These are phyloP conservation scores for Pollimyrus isidori DNA, from an alignment of 2,113 vertebrate species.

Conservation along the genomic window DNA sequence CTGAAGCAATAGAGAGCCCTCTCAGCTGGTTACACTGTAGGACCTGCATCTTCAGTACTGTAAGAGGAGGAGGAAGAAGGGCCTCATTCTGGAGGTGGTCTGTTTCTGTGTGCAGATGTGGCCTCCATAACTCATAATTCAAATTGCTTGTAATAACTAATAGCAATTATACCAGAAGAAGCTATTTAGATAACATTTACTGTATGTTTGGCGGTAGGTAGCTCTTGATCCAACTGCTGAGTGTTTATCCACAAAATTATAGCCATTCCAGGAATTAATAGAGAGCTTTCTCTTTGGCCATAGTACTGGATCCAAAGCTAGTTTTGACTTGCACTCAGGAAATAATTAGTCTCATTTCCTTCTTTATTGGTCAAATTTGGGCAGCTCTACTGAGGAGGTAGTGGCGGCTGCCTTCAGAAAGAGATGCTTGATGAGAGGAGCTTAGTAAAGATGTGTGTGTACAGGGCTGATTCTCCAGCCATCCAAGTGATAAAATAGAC, in stretches of 20 bases:
- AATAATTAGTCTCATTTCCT: constrained; percentile 55
- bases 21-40: not conserved
- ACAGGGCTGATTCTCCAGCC: constrained; percentile 34
- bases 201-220: constrained; percentile 27
- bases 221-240: constrained; percentile 26
- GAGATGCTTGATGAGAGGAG: constrained; percentile 36
- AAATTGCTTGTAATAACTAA: constrained; percentile 27
- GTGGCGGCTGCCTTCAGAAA: constrained; percentile 40
- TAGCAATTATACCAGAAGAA: constrained; percentile 24
- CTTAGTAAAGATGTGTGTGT: constrained; percentile 48
- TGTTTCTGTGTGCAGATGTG: not conserved
- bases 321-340: constrained; percentile 50
- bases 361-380: constrained; percentile 31
- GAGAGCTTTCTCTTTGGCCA: constrained; percentile 26
- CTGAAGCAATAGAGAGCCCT: not conserved
- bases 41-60: not conserved
- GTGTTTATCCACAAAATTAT: constrained; percentile 29
- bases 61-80: not conserved
- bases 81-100: not conserved
- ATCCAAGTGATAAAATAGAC: constrained; percentile 35
- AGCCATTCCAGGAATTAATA: constrained; percentile 33
- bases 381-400: constrained; percentile 36
- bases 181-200: constrained; percentile 33
- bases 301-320: constrained; percentile 30
- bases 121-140: constrained; percentile 22